Conservation (phyloP, 2,888 invertebrate species). For the Petrolisthes manimaculis region DNA sequence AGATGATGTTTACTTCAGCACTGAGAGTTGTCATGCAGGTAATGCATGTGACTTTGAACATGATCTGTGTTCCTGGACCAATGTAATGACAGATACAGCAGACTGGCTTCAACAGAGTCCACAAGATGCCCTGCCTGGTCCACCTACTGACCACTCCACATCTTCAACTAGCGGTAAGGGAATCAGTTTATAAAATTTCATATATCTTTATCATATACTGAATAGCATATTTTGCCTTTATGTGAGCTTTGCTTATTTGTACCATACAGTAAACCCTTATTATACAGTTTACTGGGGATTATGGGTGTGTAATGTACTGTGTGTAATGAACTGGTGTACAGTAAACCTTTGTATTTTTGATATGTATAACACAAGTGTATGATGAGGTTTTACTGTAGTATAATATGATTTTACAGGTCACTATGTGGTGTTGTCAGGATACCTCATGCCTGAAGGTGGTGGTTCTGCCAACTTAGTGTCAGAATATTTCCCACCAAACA, state of each 20-base stretch:
- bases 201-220: too few relatives aligned
- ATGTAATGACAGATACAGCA: constrained; percentile 16
- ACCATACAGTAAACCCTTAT: too few relatives aligned
- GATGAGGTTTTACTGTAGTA: too few relatives aligned
- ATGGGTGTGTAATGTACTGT: too few relatives aligned
- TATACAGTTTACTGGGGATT: too few relatives aligned
- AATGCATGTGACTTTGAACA: constrained; percentile 56
- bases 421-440: constrained; percentile 43
- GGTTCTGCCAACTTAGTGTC: constrained; percentile 39
- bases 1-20: constrained; percentile 50
- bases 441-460: constrained; percentile 19
- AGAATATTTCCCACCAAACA: background rate
- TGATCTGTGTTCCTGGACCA: constrained; percentile 49
- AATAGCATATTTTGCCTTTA: too few relatives aligned
- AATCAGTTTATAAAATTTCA: background rate
- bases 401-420: constrained; percentile 35
- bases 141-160: constrained; percentile 30
- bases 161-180: constrained; percentile 25
- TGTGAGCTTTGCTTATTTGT: too few relatives aligned
- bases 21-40: constrained; percentile 7
- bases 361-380: too few relatives aligned
- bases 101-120: constrained; percentile 51
- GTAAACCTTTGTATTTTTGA: too few relatives aligned
- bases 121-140: constrained; percentile 37
- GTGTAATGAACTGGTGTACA: too few relatives aligned